A percentile compares a stretch with the other conserved stretches of the same genome.
These are phyloP conservation scores for Uropsilus gracilis DNA, from an alignment of 2,113 vertebrate species.

Conservation along the genomic window DNA sequence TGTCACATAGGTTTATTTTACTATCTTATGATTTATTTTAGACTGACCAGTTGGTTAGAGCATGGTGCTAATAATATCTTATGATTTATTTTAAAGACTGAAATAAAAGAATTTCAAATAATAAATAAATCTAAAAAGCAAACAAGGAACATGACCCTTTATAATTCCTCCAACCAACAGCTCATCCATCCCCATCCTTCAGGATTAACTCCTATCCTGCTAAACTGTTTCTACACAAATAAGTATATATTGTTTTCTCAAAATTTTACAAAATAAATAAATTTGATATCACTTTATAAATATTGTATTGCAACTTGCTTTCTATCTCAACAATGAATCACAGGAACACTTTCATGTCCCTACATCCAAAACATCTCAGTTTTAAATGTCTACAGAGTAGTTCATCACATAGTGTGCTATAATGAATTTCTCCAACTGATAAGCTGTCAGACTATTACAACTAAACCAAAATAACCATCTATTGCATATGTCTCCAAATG, in stretches of 20 bases:
- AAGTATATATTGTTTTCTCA: not conserved
- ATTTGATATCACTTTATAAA: conserved; percentile 1
- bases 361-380: not conserved
- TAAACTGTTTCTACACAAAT: conserved; percentile 6
- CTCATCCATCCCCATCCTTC: not conserved
- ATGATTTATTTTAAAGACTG: not conserved
- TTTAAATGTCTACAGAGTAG: conserved; percentile 2
- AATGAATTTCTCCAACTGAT: not conserved
- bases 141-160: not conserved
- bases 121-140: not conserved
- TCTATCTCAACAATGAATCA: not conserved
- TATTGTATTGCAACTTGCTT: not conserved
- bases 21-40: not conserved
- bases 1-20: conserved; percentile 3
- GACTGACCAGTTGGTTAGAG: too few species aligned
- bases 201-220: not conserved
- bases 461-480: not conserved
- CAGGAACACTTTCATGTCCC: not conserved
- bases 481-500: not conserved
- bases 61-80: too few species aligned
- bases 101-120: conserved; percentile 41
- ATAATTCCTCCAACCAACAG: not conserved
- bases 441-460: not conserved
- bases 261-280: conserved; percentile 44
- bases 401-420: not conserved